Evolutionary conservation across 2,113 vertebrate species (phyloP).

Genomic region (Chitala chitala): DNA sequence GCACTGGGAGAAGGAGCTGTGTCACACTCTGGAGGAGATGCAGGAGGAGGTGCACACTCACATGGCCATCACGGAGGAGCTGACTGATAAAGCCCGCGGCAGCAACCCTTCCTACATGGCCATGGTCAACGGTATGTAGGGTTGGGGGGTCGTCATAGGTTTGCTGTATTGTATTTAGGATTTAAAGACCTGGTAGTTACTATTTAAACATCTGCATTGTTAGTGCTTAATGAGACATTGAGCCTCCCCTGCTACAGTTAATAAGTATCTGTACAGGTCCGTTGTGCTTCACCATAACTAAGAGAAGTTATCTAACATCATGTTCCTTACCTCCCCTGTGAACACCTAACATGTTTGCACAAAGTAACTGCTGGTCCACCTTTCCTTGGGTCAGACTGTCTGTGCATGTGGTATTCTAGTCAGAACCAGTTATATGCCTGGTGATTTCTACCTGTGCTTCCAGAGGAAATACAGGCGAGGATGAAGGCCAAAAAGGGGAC

Average conservation of each 20-base stretch:
- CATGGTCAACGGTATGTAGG: slow-evolving; percentile 78
- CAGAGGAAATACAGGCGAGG: slow-evolving; percentile 76
- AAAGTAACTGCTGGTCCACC: too few relatives aligned
- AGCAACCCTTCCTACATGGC: slow-evolving; percentile 87
- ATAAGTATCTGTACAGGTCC: too few relatives aligned
- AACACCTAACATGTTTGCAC: too few relatives aligned
- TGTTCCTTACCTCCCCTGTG: too few relatives aligned
- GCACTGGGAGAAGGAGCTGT: slow-evolving; percentile 90
- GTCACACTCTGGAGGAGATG: slow-evolving; percentile 83
- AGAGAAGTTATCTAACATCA: too few relatives aligned
- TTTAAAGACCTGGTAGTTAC: not conserved
- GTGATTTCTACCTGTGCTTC: slow-evolving; percentile 8
- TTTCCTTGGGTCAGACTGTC: not conserved
- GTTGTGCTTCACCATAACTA: too few relatives aligned
- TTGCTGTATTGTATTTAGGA: not conserved
- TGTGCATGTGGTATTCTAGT: not conserved
- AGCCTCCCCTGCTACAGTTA: too few relatives aligned
- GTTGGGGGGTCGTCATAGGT: too few relatives aligned
- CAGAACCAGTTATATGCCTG: not conserved
- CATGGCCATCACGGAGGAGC: slow-evolving; percentile 92
- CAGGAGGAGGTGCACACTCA: slow-evolving; percentile 83
- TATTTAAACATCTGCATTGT: too few relatives aligned
- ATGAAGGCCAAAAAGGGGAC: slow-evolving; percentile 68
- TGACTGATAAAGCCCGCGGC: slow-evolving; percentile 88
- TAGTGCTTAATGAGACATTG: too few relatives aligned